Base-by-base conservation (phyloP, 2,888 invertebrate species). In the Brenthis hecate region DNA sequence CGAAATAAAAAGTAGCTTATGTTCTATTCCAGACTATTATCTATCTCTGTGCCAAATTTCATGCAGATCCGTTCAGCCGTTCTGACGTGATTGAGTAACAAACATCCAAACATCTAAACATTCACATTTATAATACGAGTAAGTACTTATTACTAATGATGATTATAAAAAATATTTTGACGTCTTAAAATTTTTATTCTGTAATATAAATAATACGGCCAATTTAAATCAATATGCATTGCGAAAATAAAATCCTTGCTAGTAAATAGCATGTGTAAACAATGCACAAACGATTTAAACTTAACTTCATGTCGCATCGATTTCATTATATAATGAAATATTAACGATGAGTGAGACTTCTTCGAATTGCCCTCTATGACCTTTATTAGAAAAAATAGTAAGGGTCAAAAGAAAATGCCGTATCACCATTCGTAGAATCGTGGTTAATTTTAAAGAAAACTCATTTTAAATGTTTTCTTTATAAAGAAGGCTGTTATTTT, bases 361-460 rank as follows among this genome's bases (percentile, higher is more conserved):
- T 8, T 51, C 16, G 23, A 58, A 23, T 51, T 43, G 50, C 56
- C 51, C 56, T 51, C 23, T 28, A 43, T 67, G 67, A 56, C 67
- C 51, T 67, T 43, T 51, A 56, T 62, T 66, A 62, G 32, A 43
- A 62, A 67, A 51, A 56, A 43, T 66, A 48, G 19, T 23, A 56
- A 54, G 54, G 32, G 8, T 61, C 14, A n/a, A 54, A 19, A 16
- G 23, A 56, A 62, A 56, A 62, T 56, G 61, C 23, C 50, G 13
- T 16, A 43, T 62, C 43, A 51, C 36, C 14, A 58, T 50, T 56
- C 53, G 48, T 54, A 6, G 19, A 32, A 19, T 48, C 1, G 28
- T 2, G 19, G 36, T 51, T 56, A 28, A 32, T 43, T 61, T 53
- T 62, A 62, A 43, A 62, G 11, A 43, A 61, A 50, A 11, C 28